Conservation (phyloP, 2,888 invertebrate genomes). For the Amorpha juglandis region DNA sequence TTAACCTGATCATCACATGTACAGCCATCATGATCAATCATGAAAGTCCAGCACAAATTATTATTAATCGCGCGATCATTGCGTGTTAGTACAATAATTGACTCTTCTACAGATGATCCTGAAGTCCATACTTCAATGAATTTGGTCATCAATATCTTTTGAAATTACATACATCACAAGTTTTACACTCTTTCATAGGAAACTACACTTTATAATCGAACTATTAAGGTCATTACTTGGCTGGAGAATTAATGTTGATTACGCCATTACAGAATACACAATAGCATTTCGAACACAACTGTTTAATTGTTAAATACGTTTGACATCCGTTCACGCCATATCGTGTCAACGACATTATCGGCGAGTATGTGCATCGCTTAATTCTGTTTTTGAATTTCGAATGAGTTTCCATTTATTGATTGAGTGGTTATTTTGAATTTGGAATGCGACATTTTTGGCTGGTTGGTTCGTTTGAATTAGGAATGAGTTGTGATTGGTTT, state of each 20-base stretch:
- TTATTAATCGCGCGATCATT: slow-evolving; percentile 55
- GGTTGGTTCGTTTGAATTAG: slow-evolving; percentile 14
- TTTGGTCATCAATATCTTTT: slow-evolving; percentile 55
- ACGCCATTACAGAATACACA: not conserved
- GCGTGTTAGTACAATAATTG: slow-evolving; percentile 52
- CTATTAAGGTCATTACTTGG: not conserved
- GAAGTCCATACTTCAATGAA: slow-evolving; percentile 49
- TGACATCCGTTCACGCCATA: slow-evolving; percentile 61
- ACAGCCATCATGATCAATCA: slow-evolving; percentile 11
- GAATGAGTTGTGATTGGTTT: slow-evolving; percentile 15
- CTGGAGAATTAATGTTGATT: not conserved
- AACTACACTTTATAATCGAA: not conserved
- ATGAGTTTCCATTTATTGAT: slow-evolving; percentile 27
- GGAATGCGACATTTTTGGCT: slow-evolving; percentile 13
- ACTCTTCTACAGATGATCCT: slow-evolving; percentile 54
- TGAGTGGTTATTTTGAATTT: slow-evolving; percentile 19
- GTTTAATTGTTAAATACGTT: slow-evolving; percentile 63
- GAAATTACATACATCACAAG: slow-evolving; percentile 32
- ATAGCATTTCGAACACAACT: slow-evolving; percentile 34
- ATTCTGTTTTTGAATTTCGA: slow-evolving; percentile 36
- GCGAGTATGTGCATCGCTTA: slow-evolving; percentile 42
- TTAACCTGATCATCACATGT: slow-evolving; percentile 3
- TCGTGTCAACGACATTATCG: slow-evolving; percentile 54
- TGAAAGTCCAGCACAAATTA: slow-evolving; percentile 34
- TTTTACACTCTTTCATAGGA: not conserved